Evolutionary conservation across 2,888 invertebrate genomes (phyloP), one percentile per base, ranked within the genome.

Genomic region (Stomorhina lunata): DNA sequence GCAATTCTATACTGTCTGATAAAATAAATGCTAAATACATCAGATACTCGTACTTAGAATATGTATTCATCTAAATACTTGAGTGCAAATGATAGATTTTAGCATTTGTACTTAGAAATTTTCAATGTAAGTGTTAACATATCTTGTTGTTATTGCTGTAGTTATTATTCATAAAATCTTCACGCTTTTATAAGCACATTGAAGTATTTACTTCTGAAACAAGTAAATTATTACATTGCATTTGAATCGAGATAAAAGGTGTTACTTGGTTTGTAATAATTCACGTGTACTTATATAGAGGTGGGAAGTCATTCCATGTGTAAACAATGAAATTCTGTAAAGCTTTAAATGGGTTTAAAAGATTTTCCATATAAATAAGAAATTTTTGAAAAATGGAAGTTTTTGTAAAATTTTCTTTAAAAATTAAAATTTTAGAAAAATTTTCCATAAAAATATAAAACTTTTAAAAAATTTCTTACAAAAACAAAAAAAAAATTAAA

Each of bases 111-210:
- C 40, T 48, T 48, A 63, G 12, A 61, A 53, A 22, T 63, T 59
- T 59, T 75, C 69, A 79, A 71, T 82, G 78, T 1, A 79, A 79
- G 78, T 79, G 75, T 79, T 79, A 79, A 77, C 75, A 57, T 45
- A 66, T 40, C 15, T 45, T 29, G 29, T 61, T 78, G 45, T 29
- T 45, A 43, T 57, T 75, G 40, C 50, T 55, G 27, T 69, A 69
- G 68, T 68, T 80, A 53, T 55, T 63, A 75, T 63, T 68, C 75
- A 80, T 69, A 71, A 71, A 75, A 76, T 80, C 80, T 80, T 80
- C 37, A 83, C 80, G 83, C 80, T 83, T 80, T 71, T 76, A 12
- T 83, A 55, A 80, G 27, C 83, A 80, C 77, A 65, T 68, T 69
- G 65, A 78, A 78, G 65, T 79, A 71, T 40, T 69, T 43, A n/a